Evolutionary conservation across 2,797 vertebrate species (phyloP), one percentile per base, ranked within the genome.

Genomic region (Aulostomus chinensis): DNA sequence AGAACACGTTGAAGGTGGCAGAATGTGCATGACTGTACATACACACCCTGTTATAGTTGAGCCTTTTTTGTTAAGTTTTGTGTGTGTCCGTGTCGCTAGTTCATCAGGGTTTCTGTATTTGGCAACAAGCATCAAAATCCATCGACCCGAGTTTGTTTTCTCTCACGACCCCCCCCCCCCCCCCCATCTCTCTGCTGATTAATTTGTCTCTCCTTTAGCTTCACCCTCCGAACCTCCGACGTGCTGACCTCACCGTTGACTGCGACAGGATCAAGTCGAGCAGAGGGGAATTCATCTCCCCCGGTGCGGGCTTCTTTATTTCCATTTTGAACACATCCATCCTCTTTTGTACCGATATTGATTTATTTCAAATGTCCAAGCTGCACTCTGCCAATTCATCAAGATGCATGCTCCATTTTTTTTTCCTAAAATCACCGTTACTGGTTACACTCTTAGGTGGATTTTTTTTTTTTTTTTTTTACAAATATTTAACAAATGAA

Each of bases 81-180:
- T 49, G 54, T 61, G 24, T 25, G 24, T 38, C 21, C n/a, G n/a
- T n/a, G n/a, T n/a, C n/a, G n/a, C n/a, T n/a, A 62, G 64, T 48
- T 73, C 69, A 58, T 54, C 71, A 24, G 42, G 35, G 58, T 55
- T 67, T 33, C 55, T 68, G 62, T 71, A 74, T 68, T 76, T 76
- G 67, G 73, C 73, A 68, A 49, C 31, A 12, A 28, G 43, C n/a
- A n/a, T n/a, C n/a, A n/a, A n/a, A n/a, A 56, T 50, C 45, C 48
- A 54, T 38, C 52, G 32, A 52, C 30, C 33, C 35, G 12, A 47
- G 45, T 41, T 34, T 50, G 43, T 24, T 43, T 46, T 41, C 39
- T 12, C 24, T 38, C 45, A 10, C 3, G 0, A 25, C 26, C 17
- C 21, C 4, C 21, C 21, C 7, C 21, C 7, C 21, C 7, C 21